A percentile compares a stretch with the other conserved stretches of the same genome.
Evolutionary conservation across 2,797 vertebrate species (phyloP).

Genomic region (Anisognathus igniventris): DNA sequence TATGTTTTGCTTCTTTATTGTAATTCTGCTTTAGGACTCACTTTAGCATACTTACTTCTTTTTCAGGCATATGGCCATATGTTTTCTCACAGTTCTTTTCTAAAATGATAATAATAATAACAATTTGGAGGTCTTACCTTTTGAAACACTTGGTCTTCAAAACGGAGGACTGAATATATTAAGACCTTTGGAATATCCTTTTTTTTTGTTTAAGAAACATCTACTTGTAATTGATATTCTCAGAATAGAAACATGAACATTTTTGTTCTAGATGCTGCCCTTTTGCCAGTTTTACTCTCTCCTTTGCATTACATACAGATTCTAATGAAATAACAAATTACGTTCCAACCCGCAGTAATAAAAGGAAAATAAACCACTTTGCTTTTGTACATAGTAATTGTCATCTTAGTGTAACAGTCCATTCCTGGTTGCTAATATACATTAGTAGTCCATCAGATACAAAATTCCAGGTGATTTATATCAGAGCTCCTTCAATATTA

Average conservation of each 20-base stretch:
- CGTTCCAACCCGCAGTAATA: background rate
- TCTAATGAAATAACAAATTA: background rate
- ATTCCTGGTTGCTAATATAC: background rate
- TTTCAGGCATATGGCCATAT: background rate
- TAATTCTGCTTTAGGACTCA: background rate
- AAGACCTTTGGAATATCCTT: background rate
- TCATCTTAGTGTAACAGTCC: background rate
- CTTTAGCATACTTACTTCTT: background rate
- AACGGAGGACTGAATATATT: background rate
- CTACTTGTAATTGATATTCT: background rate
- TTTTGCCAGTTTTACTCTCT: background rate
- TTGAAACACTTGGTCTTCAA: background rate
- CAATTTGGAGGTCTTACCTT: background rate
- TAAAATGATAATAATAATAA: background rate
- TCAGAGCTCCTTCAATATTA: background rate
- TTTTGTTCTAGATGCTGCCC: background rate
- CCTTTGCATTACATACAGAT: background rate
- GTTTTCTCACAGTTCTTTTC: background rate
- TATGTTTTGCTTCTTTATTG: background rate
- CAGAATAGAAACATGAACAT: background rate
- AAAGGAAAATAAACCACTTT: background rate
- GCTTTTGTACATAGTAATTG: background rate
- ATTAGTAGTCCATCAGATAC: background rate
- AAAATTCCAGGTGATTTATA: background rate
- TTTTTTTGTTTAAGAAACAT: background rate